Evolutionary conservation across 2,888 invertebrate genomes (phyloP), one percentile per base, ranked within the genome.

Genomic region (Dusona sp.): DNA sequence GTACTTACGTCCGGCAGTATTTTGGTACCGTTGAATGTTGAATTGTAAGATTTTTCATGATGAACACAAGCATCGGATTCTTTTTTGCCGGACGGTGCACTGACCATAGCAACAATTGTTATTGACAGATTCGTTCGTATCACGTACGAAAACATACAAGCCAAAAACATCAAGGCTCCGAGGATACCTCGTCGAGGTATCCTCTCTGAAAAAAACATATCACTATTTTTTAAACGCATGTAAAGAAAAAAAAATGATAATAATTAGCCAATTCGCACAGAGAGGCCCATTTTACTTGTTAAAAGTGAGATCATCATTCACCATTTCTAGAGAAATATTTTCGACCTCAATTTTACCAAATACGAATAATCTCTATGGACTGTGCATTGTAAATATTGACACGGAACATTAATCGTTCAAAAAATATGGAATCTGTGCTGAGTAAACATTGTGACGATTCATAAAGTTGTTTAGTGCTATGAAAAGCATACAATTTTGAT

Each of bases 111-210:
- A 19, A 93, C 93, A 74, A 94, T 93, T 16, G 89, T 91, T 67
- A 97, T 96, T 22, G 97, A 97, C 93, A 97, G 95, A 94, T 97
- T 97, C 1, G 97, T 97, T 80, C 97, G 95, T 89, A 97, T 95
- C 95, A 97, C 97, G 94, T 97, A 97, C 7, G 96, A 95, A 89
- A 97, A 95, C 95, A 97, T 96, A 90, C 97, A 97, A 86, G 97
- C 96, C 84, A 97, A 95, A 92, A 97, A 97, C 90, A 97, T 94
- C 96, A 97, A 96, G 51, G 96, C 91, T 19, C 96, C 97, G 67
- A 96, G 92, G 86, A 95, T 94, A 38, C 95, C 94, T 88, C 96
- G 94, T 51, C 95, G 95, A 45, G 96, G 96, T 89, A 96, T 93
- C 88, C 92, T 93, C 75, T 94, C 95, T 95, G 91, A 36, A 92